These are phyloP conservation scores for Drosophila yooni DNA, from an alignment of 2,888 invertebrate species.

Conservation along the genomic window DNA sequence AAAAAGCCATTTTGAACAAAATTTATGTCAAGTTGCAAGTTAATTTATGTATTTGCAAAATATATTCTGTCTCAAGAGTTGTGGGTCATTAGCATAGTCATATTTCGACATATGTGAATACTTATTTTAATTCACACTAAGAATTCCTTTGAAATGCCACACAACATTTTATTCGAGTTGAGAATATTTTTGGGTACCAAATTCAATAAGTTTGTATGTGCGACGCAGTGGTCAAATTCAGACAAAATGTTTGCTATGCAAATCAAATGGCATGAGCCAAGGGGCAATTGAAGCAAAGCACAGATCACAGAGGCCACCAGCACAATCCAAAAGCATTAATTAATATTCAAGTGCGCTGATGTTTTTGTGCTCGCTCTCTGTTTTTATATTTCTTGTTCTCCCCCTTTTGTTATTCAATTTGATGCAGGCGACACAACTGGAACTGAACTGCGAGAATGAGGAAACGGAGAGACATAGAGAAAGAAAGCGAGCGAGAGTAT, in stretches of 20 bases:
- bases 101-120: not conserved
- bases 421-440: conserved; percentile 29
- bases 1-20: not conserved
- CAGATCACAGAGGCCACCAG: conserved; percentile 25
- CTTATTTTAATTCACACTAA: not conserved
- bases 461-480: conserved; percentile 1
- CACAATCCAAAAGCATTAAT: conserved; percentile 65
- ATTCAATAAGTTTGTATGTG: conserved; percentile 47
- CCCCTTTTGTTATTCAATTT: conserved; percentile 65
- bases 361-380: conserved; percentile 21
- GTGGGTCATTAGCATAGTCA: not conserved
- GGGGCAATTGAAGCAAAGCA: conserved; percentile 48
- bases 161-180: conserved; percentile 5
- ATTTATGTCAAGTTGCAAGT: not conserved
- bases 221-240: conserved; percentile 48
- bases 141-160: not conserved
- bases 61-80: not conserved
- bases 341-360: conserved; percentile 72
- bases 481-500: conserved; percentile 16
- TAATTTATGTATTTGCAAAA: not conserved
- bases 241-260: conserved; percentile 64
- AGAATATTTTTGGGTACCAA: conserved; percentile 21
- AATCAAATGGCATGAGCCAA: conserved; percentile 67
- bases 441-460: not conserved
- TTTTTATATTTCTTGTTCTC: conserved; percentile 2